phyloP scores from a whole-genome alignment of 1,140 invertebrate genomes.

The Lepidostoma basale region DNA sequence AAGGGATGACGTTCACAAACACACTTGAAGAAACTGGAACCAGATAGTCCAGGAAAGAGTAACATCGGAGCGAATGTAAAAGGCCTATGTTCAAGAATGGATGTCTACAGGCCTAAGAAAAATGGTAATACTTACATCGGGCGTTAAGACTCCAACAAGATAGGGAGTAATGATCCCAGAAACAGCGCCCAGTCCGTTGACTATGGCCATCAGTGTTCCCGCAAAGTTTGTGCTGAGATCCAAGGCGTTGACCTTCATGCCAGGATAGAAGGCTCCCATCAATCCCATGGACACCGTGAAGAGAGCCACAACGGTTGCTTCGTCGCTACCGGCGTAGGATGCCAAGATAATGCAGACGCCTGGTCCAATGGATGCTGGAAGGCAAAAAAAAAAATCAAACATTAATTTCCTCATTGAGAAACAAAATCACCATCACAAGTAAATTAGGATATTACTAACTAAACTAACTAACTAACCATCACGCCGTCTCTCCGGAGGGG shows the following conservation, averaged over 20 bases:
- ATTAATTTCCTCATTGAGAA: too few relatives aligned
- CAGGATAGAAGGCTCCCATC: slow-evolving; percentile 72
- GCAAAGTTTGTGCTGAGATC: slow-evolving; percentile 81
- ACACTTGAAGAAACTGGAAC: neutral
- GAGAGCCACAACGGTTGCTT: slow-evolving; percentile 60
- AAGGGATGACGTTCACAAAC: neutral
- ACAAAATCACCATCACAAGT: too few relatives aligned
- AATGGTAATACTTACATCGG: slow-evolving; percentile 69
- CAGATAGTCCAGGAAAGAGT: neutral
- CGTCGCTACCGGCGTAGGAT: slow-evolving; percentile 67
- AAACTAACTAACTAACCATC: too few relatives aligned
- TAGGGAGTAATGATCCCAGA: slow-evolving; percentile 77
- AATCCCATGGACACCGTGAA: slow-evolving; percentile 73
- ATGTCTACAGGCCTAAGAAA: too few relatives aligned
- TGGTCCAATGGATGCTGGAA: slow-evolving; percentile 61
- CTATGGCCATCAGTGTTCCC: slow-evolving; percentile 78
- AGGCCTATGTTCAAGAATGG: too few relatives aligned
- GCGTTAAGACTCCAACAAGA: slow-evolving; percentile 77
- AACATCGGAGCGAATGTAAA: too few relatives aligned
- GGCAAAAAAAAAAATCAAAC: neutral
- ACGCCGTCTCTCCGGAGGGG: too few relatives aligned
- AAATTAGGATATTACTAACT: too few relatives aligned
- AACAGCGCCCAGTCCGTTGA: slow-evolving; percentile 78
- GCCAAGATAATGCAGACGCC: slow-evolving; percentile 65
- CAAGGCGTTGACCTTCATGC: slow-evolving; percentile 75